Conservation (phyloP, 2,888 invertebrate genomes). For the Autographa gamma region DNA sequence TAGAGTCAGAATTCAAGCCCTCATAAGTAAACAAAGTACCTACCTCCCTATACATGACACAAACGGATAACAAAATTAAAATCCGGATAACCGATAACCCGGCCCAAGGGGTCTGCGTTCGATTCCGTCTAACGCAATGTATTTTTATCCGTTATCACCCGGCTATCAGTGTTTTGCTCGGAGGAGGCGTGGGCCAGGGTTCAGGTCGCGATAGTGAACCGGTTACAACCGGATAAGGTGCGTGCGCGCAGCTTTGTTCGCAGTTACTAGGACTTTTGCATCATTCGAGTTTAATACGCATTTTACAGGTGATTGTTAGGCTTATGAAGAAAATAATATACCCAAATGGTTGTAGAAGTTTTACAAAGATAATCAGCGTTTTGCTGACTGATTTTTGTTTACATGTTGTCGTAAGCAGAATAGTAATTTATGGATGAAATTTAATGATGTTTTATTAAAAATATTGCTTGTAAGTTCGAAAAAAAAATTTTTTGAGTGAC, state of each 20-base stretch:
- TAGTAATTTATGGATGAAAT: too few species aligned
- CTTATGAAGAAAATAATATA: too few species aligned
- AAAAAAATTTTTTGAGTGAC: too few species aligned
- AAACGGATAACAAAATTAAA: conserved; percentile 3
- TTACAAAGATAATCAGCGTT: too few species aligned
- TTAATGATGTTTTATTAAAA: too few species aligned
- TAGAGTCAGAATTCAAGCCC: neutral
- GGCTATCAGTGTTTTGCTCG: conserved; percentile 49
- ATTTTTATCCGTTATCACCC: conserved; percentile 46
- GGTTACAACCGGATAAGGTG: conserved; percentile 37
- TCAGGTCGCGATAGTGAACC: conserved; percentile 45
- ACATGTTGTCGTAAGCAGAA: too few species aligned
- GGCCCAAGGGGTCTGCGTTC: conserved; percentile 32
- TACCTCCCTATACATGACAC: neutral
- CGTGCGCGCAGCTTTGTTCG: conserved; percentile 23
- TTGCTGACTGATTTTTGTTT: too few species aligned
- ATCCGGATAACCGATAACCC: conserved; percentile 31
- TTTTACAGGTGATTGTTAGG: neutral
- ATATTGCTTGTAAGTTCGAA: too few species aligned
- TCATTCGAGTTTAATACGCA: conserved; percentile 24
- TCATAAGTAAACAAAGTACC: neutral
- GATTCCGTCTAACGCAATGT: conserved; percentile 38
- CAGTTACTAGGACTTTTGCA: conserved; percentile 29
- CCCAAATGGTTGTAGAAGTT: too few species aligned
- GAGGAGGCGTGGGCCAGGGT: conserved; percentile 47